Base-by-base conservation (phyloP, 2,113 vertebrate genomes). In the Plecotus auritus region DNA sequence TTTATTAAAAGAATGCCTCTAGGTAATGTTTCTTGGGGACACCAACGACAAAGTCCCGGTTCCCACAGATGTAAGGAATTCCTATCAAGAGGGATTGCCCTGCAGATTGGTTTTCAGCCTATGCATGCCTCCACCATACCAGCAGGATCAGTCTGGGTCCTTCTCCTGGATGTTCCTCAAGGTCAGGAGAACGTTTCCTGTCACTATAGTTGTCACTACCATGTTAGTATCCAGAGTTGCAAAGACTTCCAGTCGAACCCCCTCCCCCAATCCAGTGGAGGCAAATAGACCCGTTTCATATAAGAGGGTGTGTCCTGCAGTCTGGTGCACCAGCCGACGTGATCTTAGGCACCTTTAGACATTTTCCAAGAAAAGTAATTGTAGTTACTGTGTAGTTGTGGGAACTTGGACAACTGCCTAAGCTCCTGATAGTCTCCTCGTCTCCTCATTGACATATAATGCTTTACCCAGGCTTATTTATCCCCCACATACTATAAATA, bases 41-140 rank as follows among this genome's bases (percentile, higher is more conserved):
- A n/a, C 47, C 18, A 37, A 93, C 47, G 32, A 42, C 35, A 80
- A 54, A 72, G 16, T 59, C 49, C 69, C 49, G 40, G 51, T 87
- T 92, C 42, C 56, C 40, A 67, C 18, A 49, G 86, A 91, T 4
- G 3, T 28, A 70, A 28, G 13, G 14, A 66, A 35, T 72, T 73
- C 49, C 35, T 22, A 45, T 42, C 32, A 23, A 37, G 70, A 7
- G 26, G 7, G 18, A 56, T 28, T 72, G 61, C 22, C 9, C 17
- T 23, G 10, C 1, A 17, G 59, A 16, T 14, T 35, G 23, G 0
- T 14, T 61, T 66, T n/a, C 35, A 56, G 9, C 26, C 23, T 8
- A 0, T 23, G 45, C 0, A 11, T 1, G 1, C 35, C 61, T 49
- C 9, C 4, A 4, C 8, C 0, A 0, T 17, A 9, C 28, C 5